Evolutionary conservation across 2,797 vertebrate species (phyloP), one percentile per base, ranked within the genome.

Genomic region (Ctenochaetus hawaiiensis): DNA sequence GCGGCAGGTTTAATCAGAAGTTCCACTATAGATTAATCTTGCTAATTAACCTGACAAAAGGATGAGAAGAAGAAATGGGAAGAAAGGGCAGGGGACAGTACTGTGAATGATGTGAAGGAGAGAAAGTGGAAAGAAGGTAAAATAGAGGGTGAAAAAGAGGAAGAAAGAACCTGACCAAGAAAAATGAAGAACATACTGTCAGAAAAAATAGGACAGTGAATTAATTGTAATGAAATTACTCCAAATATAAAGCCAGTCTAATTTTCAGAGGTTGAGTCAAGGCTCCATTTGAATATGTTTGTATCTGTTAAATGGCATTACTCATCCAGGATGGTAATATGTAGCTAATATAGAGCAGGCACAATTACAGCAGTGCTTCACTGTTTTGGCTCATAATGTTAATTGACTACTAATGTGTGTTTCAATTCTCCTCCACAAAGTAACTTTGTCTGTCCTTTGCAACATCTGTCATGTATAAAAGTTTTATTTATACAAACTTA

Each of bases 31-130:
- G 85, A 92, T 93, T 89, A 89, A 92, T 92, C 89, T 88, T 76
- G 78, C 82, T 91, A 92, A 92, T 93, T 90, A 93, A 92, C 89
- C 88, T 89, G 91, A 89, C 90, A 92, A 87, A 87, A 44, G 74
- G 74, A 78, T 60, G 72, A 75, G 77, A 80, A 60, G 44, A 71
- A 56, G 60, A 47, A 62, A 62, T 5, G 45, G 62, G 18, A 12
- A 49, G n/a, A 17, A 16, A 39, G n/a, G 2, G 43, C 20, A 43
- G 57, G 56, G 78, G 72, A 65, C 56, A 49, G 67, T 6, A 5
- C 67, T 65, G 49, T 75, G 78, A 85, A 26, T 74, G 76, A 82
- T 77, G 76, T 59, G 34, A 73, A 78, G 72, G 53, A 72, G 74
- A 76, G 64, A 41, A 74, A 65, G 71, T 76, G 68, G 16, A 43